Evolutionary conservation across 1,140 invertebrate genomes (phyloP), one percentile per base, ranked within the genome.

Genomic region (Calosoma granatense): DNA sequence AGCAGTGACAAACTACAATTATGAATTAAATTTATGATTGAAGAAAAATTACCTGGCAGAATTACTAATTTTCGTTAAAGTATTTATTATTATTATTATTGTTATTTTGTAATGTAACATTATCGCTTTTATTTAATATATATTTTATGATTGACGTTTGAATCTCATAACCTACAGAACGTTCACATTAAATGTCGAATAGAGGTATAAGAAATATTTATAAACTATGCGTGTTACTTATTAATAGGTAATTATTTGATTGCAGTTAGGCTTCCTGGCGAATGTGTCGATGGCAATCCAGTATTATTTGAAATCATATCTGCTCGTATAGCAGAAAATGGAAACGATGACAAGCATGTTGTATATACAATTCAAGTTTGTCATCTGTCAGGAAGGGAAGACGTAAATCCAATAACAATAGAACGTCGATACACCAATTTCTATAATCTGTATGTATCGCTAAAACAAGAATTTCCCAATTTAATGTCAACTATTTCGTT

Each of bases 381-480:
- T 43, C 80, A 78, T 60, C 74, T 80, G 62, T 69, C 73, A 2
- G 65, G 69, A 17, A 64, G 60, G 14, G 71, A 73, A 59, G 82
- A 84, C 69, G 64, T 70, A 22, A 76, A 78, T 56, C 82, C 83
- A 17, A 81, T 80, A 0, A 76, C 78, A 22, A 79, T 90, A 23
- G 81, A 88, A 63, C 73, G 85, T 58, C 74, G 88, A 61, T 90
- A 90, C 64, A 87, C 87, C 4, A 83, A 90, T 63, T 90, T 90
- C 71, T 72, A 84, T 15, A 78, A 79, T 55, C 72, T 90, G 2
- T 87, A 84, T 68, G 76, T 78, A 61, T 69, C 73, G 2, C 68
- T 90, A 1, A 80, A 77, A 60, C 81, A 80, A 56, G 76, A 78
- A 47, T 78, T 78, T 71, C 81, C 85, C 2, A 47, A 72, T 14